Conservation (phyloP, 2,888 invertebrate genomes). For the Habroteleia sp. region DNA sequence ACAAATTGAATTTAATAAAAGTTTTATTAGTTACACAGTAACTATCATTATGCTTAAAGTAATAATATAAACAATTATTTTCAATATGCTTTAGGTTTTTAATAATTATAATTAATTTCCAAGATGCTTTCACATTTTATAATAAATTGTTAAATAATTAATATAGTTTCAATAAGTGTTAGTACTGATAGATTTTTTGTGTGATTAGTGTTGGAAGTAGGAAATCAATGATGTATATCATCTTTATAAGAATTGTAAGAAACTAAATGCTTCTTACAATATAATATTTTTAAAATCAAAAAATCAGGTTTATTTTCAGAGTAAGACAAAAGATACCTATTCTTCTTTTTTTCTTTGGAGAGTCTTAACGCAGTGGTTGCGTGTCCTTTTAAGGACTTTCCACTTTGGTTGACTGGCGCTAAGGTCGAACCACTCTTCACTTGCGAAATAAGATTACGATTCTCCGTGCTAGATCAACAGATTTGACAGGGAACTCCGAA, state of each 20-base stretch:
- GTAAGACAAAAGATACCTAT: conserved; percentile 28
- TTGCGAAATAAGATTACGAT: conserved; percentile 28
- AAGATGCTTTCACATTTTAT: too few species aligned
- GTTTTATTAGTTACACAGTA: too few species aligned
- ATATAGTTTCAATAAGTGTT: too few species aligned
- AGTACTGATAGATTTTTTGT: too few species aligned
- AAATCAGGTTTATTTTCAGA: conserved; percentile 49
- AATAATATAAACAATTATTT: too few species aligned
- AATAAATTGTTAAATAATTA: too few species aligned
- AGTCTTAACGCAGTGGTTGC: conserved; percentile 24
- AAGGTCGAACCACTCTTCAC: conserved; percentile 37
- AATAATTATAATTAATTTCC: too few species aligned
- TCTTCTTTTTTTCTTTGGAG: conserved; percentile 37
- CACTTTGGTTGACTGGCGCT: conserved; percentile 33
- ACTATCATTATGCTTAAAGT: too few species aligned
- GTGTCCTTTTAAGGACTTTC: conserved; percentile 59
- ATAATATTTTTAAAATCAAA: too few species aligned
- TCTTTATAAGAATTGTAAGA: conserved; percentile 40
- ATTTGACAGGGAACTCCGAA: conserved; percentile 1
- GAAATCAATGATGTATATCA: conserved; percentile 27
- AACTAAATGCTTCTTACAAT: conserved; percentile 49
- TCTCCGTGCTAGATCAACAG: conserved; percentile 6
- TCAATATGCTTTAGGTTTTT: too few species aligned
- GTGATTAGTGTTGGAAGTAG: conserved; percentile 23
- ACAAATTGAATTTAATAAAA: too few species aligned